Evolutionary conservation across 2,888 invertebrate genomes (phyloP), one percentile per base, ranked within the genome.

Genomic region (Chrysolina oricalcia): DNA sequence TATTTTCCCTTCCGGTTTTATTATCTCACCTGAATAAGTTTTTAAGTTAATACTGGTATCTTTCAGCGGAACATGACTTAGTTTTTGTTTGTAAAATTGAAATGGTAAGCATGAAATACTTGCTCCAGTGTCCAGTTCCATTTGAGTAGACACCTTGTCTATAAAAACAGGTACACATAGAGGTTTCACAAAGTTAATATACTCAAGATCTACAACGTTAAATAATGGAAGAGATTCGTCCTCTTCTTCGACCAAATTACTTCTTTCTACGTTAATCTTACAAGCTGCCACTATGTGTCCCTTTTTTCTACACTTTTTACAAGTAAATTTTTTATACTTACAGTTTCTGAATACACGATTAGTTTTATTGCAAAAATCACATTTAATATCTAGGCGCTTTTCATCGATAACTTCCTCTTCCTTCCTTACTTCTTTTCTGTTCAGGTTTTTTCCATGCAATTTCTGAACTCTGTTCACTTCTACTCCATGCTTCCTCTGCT

Each of bases 101-200:
- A 65, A 70, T 17, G 70, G 56, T 66, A 74, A 46, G 46, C 74
- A 70, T 41, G 69, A 63, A 17, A 74, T 48, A 21, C 74, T 56
- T 17, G 70, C 70, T 21, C 70, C 74, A 40, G 59, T 74, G 66
- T 74, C 74, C 23, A 70, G 43, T 43, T n/a, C n/a, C n/a, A n/a
- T n/a, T n/a, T n/a, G n/a, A n/a, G n/a, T n/a, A n/a, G n/a, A n/a
- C n/a, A n/a, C n/a, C n/a, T n/a, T n/a, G n/a, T n/a, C n/a, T n/a
- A n/a, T 70, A 23, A 62, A 62, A 40, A 62, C 62, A 62, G 19
- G 17, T 23, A 70, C 59, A 62, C 17, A 23, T 41, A 70, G 40
- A 10, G 62, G 63, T 19, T 70, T 59, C 8, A 46, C 46, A 23
- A 35, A 62, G 21, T 62, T 43, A n/a, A 43, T 10, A 41, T 59